These are phyloP conservation scores for Ictalurus furcatus DNA, from an alignment of 2,113 vertebrate genomes.

Conservation along the genomic window DNA sequence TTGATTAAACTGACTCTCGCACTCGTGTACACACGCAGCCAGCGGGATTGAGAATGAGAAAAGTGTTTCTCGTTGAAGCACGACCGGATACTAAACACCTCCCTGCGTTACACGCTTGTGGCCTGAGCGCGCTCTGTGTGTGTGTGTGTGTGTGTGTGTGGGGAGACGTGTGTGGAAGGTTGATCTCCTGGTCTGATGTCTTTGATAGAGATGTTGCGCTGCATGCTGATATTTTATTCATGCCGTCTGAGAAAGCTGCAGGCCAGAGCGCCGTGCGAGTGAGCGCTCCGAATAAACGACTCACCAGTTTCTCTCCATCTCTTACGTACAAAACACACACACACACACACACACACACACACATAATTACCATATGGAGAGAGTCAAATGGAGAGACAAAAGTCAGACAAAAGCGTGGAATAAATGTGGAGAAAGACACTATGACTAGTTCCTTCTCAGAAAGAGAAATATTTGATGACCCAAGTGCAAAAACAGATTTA, in stretches of 20 bases:
- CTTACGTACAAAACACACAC: not conserved
- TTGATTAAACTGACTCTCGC: constrained; percentile 21
- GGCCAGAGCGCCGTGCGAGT: constrained; percentile 3
- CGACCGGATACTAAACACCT: not conserved
- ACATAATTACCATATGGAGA: not conserved
- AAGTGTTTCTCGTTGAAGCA: constrained; percentile 22
- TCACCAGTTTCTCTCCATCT: not conserved
- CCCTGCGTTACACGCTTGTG: not conserved
- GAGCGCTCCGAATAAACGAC: constrained; percentile 34
- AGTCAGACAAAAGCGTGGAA: not conserved
- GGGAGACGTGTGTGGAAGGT: constrained; percentile 20
- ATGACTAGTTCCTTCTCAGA: not conserved
- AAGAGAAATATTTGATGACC: not conserved
- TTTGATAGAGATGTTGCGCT: constrained; percentile 50
- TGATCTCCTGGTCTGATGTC: constrained; percentile 21
- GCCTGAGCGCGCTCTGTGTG: not conserved
- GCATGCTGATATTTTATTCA: constrained; percentile 54
- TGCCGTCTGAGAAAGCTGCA: constrained; percentile 37
- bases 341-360: constrained; percentile 2
- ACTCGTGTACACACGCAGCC: not conserved
- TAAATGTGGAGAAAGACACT: not conserved
- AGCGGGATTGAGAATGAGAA: constrained; percentile 21
- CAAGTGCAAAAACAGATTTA: not conserved
- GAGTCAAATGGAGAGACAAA: not conserved
- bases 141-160: not conserved